phyloP scores from a whole-genome alignment of 2,888 invertebrate genomes.

The Ferrisia virgata region DNA sequence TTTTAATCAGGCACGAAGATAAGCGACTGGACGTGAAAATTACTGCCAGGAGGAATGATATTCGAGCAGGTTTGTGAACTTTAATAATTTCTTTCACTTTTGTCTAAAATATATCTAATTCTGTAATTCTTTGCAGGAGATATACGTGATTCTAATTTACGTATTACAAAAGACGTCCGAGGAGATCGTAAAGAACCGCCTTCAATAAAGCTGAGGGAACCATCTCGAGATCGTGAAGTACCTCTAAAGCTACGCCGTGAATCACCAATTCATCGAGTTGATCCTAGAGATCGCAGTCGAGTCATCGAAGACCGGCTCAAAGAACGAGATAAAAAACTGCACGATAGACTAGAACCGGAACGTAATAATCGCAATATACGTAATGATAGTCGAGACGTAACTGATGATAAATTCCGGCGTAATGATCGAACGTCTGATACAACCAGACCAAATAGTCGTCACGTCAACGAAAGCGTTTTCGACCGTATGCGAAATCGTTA shows the following conservation, averaged over 20 bases:
- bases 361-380: conserved; percentile 26
- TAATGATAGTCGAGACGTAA: neutral
- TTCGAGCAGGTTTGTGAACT: neutral
- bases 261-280: neutral
- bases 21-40: conserved; percentile 23
- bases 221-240: neutral
- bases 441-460: neutral
- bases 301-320: conserved; percentile 23
- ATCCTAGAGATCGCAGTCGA: neutral
- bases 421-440: neutral
- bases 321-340: conserved; percentile 31
- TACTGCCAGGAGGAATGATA: conserved; percentile 21
- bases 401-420: conserved; percentile 1
- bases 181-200: conserved; percentile 35
- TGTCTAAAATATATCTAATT: neutral
- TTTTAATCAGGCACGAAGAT: conserved; percentile 32
- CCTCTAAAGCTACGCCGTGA: conserved; percentile 17
- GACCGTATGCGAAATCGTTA: conserved; percentile 38
- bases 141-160: neutral
- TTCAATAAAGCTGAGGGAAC: neutral
- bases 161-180: neutral
- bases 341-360: conserved; percentile 32
- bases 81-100: too few species aligned
- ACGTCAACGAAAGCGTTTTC: conserved; percentile 29
- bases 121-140: neutral